These are phyloP conservation scores for Cyrtodaria siliqua DNA, from an alignment of 2,888 invertebrate genomes.

Conservation along the genomic window DNA sequence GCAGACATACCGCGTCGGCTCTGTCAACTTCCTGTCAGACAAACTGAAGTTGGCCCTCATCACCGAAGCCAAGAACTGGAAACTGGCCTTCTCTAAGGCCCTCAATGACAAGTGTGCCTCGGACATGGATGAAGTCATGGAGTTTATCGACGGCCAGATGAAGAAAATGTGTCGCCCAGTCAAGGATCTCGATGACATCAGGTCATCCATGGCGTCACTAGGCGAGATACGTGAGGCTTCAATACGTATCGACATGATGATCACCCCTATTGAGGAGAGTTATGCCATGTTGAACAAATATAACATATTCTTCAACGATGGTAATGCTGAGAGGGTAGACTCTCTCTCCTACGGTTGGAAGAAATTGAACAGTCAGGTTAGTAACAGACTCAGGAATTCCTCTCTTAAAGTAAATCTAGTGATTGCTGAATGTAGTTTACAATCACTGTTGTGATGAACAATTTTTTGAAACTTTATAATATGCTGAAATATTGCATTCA, in stretches of 20 bases:
- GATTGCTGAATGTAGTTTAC: no score
- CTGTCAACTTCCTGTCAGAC: slow-evolving; percentile 85
- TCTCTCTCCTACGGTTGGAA: slow-evolving; percentile 96
- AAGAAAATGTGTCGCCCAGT: slow-evolving; percentile 94
- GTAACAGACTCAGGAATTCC: no score
- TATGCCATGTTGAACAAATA: slow-evolving; percentile 96
- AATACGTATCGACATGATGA: slow-evolving; percentile 97
- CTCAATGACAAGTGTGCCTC: slow-evolving; percentile 85
- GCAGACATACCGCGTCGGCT: slow-evolving; percentile 83
- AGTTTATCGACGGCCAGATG: slow-evolving; percentile 96
- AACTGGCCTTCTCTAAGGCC: slow-evolving; percentile 84
- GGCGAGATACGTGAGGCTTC: slow-evolving; percentile 96
- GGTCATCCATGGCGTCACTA: slow-evolving; percentile 96
- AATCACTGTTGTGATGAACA: no score
- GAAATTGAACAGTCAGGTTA: slow-evolving; percentile 89
- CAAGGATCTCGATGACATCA: slow-evolving; percentile 96
- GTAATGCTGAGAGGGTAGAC: slow-evolving; percentile 96
- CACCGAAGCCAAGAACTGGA: slow-evolving; percentile 88
- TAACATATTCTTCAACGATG: slow-evolving; percentile 94
- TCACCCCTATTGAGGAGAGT: slow-evolving; percentile 98
- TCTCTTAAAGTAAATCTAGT: no score
- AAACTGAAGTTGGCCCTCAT: slow-evolving; percentile 93
- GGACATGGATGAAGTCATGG: slow-evolving; percentile 88
- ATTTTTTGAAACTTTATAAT: no score
- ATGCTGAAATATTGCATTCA: no score